Evolutionary conservation across 2,113 vertebrate genomes (phyloP), one percentile per base, ranked within the genome.

Genomic region (Fulica atra): DNA sequence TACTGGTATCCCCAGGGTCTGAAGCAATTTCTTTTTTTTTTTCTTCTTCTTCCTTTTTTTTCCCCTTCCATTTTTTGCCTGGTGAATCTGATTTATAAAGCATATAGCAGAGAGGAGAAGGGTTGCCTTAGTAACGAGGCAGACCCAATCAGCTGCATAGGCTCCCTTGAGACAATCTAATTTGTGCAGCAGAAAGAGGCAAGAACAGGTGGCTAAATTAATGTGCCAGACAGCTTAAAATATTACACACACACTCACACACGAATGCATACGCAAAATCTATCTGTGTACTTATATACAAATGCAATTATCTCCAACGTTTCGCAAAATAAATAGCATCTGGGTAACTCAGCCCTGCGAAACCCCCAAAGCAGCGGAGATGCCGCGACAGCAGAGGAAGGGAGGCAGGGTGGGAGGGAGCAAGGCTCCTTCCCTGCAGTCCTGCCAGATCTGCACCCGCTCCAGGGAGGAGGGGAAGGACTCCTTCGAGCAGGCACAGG

Each of bases 141-240:
- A 97, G 97, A 95, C 96, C 95, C 97, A 98, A 98, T 98, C 97
- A 98, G 96, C 97, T 93, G 90, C 96, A 88, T 23, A 90, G 88
- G 85, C 87, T 98, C 98, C 97, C 97, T 86, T 88, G 94, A 97
- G 98, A 98, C 96, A 87, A 92, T 97, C 96, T 98, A 98, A 98
- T 98, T 97, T 98, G 97, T 97, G 96, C 97, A 95, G 91, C 87
- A 96, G 96, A 97, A 84, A 97, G 94, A 96, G 93, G 95, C 95
- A 95, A 90, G 95, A 98, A 98, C 98, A 98, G 98, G 98, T 98
- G 98, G 98, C 96, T 96, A 97, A 98, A 98, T 95, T 96, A 96
- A 95, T 94, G 87, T 96, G 97, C 97, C 94, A 98, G 97, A 97
- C 97, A 97, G 93, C 96, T 95, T 94, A 96, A 94, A 97, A 97